These are phyloP conservation scores for Anthophora plumipes DNA, from an alignment of 2,888 invertebrate genomes.

Conservation along the genomic window DNA sequence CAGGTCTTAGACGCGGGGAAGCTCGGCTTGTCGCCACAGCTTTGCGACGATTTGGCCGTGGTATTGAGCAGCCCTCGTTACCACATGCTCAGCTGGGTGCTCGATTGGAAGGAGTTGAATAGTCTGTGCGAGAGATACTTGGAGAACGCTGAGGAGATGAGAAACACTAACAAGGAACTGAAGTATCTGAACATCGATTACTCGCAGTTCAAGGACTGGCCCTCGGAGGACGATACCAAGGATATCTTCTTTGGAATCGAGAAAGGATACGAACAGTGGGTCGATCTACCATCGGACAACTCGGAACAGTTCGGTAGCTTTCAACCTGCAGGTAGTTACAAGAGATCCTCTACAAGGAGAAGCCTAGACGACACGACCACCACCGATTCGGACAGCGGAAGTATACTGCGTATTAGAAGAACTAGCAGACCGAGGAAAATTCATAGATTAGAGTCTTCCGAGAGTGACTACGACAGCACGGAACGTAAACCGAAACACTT, in stretches of 20 bases:
- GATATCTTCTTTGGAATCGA: conserved; percentile 88
- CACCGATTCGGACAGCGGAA: conserved; percentile 81
- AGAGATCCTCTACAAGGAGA: conserved; percentile 76
- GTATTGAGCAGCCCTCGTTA: conserved; percentile 90
- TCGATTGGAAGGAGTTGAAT: conserved; percentile 87
- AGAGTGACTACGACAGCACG: conserved; percentile 82
- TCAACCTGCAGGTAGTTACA: conserved; percentile 78
- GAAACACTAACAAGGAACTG: conserved; percentile 89
- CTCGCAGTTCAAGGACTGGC: conserved; percentile 88
- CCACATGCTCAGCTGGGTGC: conserved; percentile 90
- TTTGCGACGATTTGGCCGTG: conserved; percentile 90
- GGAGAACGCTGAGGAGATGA: conserved; percentile 87
- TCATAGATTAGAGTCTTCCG: conserved; percentile 81
- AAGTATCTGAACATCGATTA: conserved; percentile 91
- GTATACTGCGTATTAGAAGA: conserved; percentile 74
- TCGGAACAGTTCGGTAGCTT: conserved; percentile 81
- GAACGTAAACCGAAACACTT: conserved; percentile 79
- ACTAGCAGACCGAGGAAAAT: conserved; percentile 77
- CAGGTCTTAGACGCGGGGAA: conserved; percentile 88
- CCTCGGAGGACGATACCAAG: conserved; percentile 86
- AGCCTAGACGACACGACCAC: conserved; percentile 80
- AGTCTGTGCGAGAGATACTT: conserved; percentile 87
- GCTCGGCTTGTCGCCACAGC: conserved; percentile 88
- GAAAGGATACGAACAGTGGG: conserved; percentile 86
- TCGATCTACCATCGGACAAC: conserved; percentile 79